Evolutionary conservation across 1,140 invertebrate species (phyloP), one percentile per base, ranked within the genome.

Genomic region (Pseudobourletiella spinata): DNA sequence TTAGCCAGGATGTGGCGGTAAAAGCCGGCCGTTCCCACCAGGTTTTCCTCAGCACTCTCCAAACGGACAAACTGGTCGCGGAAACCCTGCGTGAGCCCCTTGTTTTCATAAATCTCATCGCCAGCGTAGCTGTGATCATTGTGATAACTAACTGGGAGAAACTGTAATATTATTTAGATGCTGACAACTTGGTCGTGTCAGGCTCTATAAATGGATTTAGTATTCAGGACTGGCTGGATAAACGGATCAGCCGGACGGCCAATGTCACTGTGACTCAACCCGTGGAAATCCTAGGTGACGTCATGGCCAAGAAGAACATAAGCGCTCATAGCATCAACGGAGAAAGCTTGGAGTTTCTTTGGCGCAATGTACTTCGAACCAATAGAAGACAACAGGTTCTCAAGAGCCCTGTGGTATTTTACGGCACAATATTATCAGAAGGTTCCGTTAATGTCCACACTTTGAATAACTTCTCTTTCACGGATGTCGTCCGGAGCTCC

Each of bases 41-140:
- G 56, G 24, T 24, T 1, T 63, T 66, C 48, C 2, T 20, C 14
- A n/a, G n/a, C n/a, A n/a, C n/a, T n/a, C n/a, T n/a, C n/a, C n/a
- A n/a, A n/a, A n/a, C n/a, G n/a, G n/a, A n/a, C n/a, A n/a, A n/a
- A n/a, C n/a, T n/a, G n/a, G n/a, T n/a, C n/a, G n/a, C n/a, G n/a
- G n/a, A n/a, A n/a, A n/a, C n/a, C n/a, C n/a, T n/a, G n/a, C n/a
- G n/a, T n/a, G n/a, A n/a, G n/a, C n/a, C n/a, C n/a, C n/a, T n/a
- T n/a, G n/a, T n/a, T n/a, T n/a, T n/a, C n/a, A n/a, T n/a, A n/a
- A n/a, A n/a, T n/a, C n/a, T n/a, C n/a, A n/a, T n/a, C n/a, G n/a
- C n/a, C n/a, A n/a, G n/a, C n/a, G n/a, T n/a, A n/a, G n/a, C n/a
- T n/a, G n/a, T n/a, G n/a, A n/a, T n/a, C n/a, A n/a, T n/a, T n/a